Evolutionary conservation across 2,797 vertebrate genomes (phyloP), one percentile per base, ranked within the genome.

Genomic region (Thamnophis elegans): DNA sequence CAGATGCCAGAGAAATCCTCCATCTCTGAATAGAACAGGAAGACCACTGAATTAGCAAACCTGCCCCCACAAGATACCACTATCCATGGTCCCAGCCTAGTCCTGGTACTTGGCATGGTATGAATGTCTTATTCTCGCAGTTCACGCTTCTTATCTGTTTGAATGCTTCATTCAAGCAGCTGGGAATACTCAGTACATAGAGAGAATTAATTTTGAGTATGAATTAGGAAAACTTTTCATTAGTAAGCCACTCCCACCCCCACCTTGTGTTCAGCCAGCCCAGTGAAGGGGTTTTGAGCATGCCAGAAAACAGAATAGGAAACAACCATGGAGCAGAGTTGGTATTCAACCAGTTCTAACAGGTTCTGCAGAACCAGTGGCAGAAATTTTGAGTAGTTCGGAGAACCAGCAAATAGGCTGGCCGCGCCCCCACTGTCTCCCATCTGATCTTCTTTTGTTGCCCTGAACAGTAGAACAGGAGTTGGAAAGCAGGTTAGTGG

Each of bases 211-310:
- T 95, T 96, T 95, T 96, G 97, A 96, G 95, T 96, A 94, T 97
- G 94, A 96, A 95, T 97, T 96, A 97, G 97, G 96, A 94, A 32
- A 36, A 85, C 91, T 93, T 92, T 92, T 97, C 93, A 95, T 96
- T 97, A 96, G 91, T 95, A 95, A 92, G n/a, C n/a, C n/a, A n/a
- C n/a, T n/a, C 85, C 42, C 78, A 36, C 95, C 94, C 96, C 96
- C 6, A 7, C 20, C 95, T 97, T 97, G 97, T 97, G 96, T 98
- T 98, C 98, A 98, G 97, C n/a, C n/a, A 68, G 94, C 96, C 96
- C 95, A 92, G 65, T 97, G 97, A 96, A 97, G 97, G 96, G 95
- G 96, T 96, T 96, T 94, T 95, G 96, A 97, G 95, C 95, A 90
- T 97, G 97, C 94, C 93, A 94, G 95, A 96, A 68, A 68, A 68